Conservation (phyloP, 1,140 invertebrate species). For the Drosophila obscura region DNA sequence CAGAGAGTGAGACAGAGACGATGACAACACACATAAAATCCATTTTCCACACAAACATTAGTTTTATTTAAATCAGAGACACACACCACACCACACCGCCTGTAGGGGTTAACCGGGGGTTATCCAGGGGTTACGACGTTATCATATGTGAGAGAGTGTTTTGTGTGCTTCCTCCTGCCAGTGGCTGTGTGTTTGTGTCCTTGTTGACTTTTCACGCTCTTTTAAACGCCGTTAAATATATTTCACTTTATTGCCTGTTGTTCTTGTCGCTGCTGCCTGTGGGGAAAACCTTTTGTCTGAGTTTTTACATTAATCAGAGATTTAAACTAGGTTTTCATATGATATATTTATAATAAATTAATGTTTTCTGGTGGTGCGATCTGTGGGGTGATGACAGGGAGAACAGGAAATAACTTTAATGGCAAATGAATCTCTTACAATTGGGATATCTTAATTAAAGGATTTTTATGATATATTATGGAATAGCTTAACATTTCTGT, state of each 20-base stretch:
- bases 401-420: constrained; percentile 5
- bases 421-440: too few species aligned
- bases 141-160: constrained; percentile 27
- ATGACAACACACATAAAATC: constrained; percentile 80
- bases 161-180: constrained; percentile 34
- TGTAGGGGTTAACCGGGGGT: constrained; percentile 40
- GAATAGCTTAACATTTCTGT: too few species aligned
- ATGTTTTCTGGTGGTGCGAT: not conserved
- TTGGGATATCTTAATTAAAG: not conserved
- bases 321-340: constrained; percentile 15
- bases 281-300: not conserved
- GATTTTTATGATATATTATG: too few species aligned
- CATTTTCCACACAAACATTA: constrained; percentile 80
- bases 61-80: constrained; percentile 77
- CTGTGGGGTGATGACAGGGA: not conserved
- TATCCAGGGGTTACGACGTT: constrained; percentile 47
- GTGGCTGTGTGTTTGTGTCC: constrained; percentile 18
- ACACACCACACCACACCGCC: constrained; percentile 23
- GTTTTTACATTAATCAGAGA: constrained; percentile 57
- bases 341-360: not conserved
- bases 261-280: not conserved
- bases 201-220: constrained; percentile 83
- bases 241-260: constrained; percentile 28
- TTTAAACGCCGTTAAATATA: constrained; percentile 76
- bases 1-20: constrained; percentile 24